Evolutionary conservation across 2,888 invertebrate species (phyloP).

Genomic region (Panopea generosa): DNA sequence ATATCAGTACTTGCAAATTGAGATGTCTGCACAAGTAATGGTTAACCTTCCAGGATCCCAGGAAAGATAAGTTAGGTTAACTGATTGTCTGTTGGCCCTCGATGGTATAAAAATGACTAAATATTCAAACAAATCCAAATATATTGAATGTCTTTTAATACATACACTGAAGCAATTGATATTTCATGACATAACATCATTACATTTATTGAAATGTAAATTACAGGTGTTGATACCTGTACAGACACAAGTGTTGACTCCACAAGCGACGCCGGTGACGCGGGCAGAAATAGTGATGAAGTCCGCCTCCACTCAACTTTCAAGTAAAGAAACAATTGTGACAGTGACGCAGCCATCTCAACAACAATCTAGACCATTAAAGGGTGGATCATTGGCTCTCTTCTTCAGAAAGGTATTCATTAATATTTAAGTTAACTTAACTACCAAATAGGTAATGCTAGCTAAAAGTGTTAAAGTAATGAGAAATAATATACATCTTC

Average conservation of each 20-base stretch:
- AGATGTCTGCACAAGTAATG: too few relatives aligned
- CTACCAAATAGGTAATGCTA: background rate
- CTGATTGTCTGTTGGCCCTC: too few relatives aligned
- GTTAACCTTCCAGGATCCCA: too few relatives aligned
- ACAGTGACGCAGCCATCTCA: constrained; percentile 16
- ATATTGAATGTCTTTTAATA: too few relatives aligned
- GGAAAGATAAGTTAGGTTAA: too few relatives aligned
- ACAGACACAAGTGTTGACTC: constrained; percentile 68
- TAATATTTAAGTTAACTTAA: background rate
- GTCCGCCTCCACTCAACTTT: background rate
- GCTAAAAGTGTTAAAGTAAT: background rate
- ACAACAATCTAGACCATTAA: constrained; percentile 85
- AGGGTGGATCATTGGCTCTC: constrained; percentile 90
- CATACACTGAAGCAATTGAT: too few relatives aligned
- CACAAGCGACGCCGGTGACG: constrained; percentile 8
- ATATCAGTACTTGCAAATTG: too few relatives aligned
- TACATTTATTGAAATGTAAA: too few relatives aligned
- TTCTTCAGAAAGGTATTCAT: constrained; percentile 97
- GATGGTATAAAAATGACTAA: too few relatives aligned
- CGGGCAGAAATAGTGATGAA: constrained; percentile 15
- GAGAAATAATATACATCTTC: background rate
- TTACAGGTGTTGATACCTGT: constrained; percentile 79
- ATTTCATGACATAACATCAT: too few relatives aligned
- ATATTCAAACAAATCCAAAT: too few relatives aligned
- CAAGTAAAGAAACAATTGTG: too few relatives aligned